These are phyloP conservation scores for Atrichornis clamosus DNA, from an alignment of 2,113 vertebrate genomes.

Conservation along the genomic window DNA sequence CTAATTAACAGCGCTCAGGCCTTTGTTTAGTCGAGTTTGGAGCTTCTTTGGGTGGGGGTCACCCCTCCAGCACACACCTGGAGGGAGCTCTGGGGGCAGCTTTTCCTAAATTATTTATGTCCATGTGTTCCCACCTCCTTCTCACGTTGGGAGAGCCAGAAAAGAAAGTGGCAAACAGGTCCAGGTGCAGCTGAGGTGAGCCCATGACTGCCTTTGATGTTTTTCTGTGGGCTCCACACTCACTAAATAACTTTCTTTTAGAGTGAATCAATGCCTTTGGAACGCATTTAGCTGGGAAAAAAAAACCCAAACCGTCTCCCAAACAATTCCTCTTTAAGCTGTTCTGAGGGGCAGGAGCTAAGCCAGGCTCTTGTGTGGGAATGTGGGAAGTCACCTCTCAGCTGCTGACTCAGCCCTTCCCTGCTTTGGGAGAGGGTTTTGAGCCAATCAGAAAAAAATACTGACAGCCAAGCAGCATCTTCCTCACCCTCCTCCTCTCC, in stretches of 20 bases:
- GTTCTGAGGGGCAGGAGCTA: not conserved
- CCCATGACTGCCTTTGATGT: not conserved
- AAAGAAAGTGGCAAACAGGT: not conserved
- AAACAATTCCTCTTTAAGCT: not conserved
- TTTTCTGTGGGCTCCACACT: not conserved
- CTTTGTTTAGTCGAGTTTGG: not conserved
- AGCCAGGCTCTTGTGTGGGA: not conserved
- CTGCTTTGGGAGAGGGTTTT: not conserved
- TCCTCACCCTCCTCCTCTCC: not conserved
- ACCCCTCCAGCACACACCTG: not conserved
- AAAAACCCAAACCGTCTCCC: not conserved
- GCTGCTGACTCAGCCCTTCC: not conserved
- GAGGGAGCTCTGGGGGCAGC: not conserved
- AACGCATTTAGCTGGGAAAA: not conserved
- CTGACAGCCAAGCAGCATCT: not conserved
- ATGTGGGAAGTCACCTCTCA: not conserved
- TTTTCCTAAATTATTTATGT: not conserved
- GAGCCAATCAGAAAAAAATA: not conserved
- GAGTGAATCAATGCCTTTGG: not conserved
- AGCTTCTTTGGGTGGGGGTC: not conserved
- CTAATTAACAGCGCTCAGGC: not conserved
- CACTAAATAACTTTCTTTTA: not conserved
- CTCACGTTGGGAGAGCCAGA: not conserved
- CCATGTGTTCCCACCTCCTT: not conserved
- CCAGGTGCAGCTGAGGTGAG: not conserved